A percentile compares a stretch with the other conserved stretches of the same genome.
Conservation (phyloP, 2,888 invertebrate genomes). For the Belgica antarctica region DNA sequence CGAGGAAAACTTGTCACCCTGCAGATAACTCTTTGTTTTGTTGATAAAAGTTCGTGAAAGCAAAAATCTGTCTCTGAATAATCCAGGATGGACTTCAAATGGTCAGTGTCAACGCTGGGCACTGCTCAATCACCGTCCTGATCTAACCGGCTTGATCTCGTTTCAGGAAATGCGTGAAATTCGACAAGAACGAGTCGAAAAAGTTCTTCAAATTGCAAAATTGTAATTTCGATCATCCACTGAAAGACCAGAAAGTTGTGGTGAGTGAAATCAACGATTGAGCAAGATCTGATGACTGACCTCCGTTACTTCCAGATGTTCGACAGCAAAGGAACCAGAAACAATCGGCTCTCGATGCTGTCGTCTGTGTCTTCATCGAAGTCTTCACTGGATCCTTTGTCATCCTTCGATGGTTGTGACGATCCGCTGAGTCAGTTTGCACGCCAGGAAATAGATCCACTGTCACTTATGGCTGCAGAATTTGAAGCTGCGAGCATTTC, state of each 20-base stretch:
- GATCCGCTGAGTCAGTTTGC: constrained; percentile 75
- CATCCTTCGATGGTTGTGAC: constrained; percentile 69
- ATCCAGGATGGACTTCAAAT: constrained; percentile 29
- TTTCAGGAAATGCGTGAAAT: constrained; percentile 36
- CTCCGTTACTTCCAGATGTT: constrained; percentile 54
- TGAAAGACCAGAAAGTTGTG: constrained; percentile 16
- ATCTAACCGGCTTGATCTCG: constrained; percentile 14
- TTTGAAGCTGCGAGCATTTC: constrained; percentile 47
- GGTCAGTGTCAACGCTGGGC: constrained; percentile 25
- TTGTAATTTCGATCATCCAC: constrained; percentile 37
- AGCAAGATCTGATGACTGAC: constrained; percentile 14
- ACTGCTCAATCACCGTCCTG: not conserved
- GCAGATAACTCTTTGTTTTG: too few species aligned
- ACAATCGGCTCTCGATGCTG: constrained; percentile 56
- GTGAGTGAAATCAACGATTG: constrained; percentile 22
- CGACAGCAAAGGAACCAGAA: constrained; percentile 58
- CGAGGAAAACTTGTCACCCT: not conserved
- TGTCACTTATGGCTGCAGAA: constrained; percentile 61
- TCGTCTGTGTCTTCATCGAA: constrained; percentile 57
- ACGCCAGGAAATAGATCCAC: constrained; percentile 62
- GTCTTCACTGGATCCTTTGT: constrained; percentile 57
- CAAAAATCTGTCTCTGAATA: not conserved
- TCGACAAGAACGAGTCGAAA: constrained; percentile 6
- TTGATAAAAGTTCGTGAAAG: constrained; percentile 11
- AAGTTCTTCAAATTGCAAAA: constrained; percentile 30